Base-by-base conservation (phyloP, 2,113 vertebrate genomes). In the Tenrec ecaudatus region DNA sequence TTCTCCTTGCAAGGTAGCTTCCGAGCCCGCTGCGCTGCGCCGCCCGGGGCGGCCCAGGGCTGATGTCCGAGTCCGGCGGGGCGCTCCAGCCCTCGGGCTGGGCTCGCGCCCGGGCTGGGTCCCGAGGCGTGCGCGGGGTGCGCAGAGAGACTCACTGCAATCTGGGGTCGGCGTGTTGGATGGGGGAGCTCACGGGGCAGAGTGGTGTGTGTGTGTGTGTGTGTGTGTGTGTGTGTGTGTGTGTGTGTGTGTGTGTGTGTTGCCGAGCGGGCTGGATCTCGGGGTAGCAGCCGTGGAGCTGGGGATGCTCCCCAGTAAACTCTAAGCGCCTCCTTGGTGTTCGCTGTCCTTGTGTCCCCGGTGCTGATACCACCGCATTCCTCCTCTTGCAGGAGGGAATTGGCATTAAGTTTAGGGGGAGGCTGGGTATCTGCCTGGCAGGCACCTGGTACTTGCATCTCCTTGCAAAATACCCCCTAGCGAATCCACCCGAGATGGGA, bases 1-100 rank as follows among this genome's bases (percentile, higher is more conserved):
- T 98, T 98, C 98, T 98, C 98, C 86, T 97, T 98, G 97, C 98
- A 98, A 98, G 98, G 98, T 98, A 98, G 36, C 60, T 68, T 58
- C 84, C 58, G 38, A 58, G 96, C 57, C n/a, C 4, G 62, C 17
- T 8, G 57, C 86, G 25, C 53, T 68, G 78, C 22, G 16, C 9
- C 31, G 81, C 7, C 73, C 22, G 11, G 87, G 77, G 91, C 33
- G 2, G 23, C 79, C n/a, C 38, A 19, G 29, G 86, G 94, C n/a
- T 90, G 88, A 82, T 38, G 81, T 71, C 29, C 96, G 85, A 93
- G 95, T 97, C 90, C 87, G 76, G 83, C 60, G 80, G 90, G 57
- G 94, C 89, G 88, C 89, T 68, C 82, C 77, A 82, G 94, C 75
- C 80, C 89, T 81, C 29, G 2, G 43, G 84, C 86, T 92, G 82